Conservation (phyloP, 37 sponge, comb jelly and placozoan species). For the Agelas oroides region DNA sequence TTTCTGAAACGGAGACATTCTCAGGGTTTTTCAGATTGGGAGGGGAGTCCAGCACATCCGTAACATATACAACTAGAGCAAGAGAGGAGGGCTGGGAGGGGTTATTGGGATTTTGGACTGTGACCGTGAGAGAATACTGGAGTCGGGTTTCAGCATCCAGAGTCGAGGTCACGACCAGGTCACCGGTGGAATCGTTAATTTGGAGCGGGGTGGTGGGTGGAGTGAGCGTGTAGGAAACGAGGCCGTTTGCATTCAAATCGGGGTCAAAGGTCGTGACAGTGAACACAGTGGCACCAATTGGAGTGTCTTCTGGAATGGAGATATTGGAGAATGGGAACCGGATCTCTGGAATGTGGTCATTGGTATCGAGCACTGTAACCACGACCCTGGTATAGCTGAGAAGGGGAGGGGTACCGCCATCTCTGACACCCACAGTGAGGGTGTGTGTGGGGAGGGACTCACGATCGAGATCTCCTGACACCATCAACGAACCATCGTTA, state of each 20-base stretch:
- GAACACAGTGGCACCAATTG: constrained; percentile 32
- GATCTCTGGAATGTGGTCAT: constrained; percentile 75
- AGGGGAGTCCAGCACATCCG: constrained; percentile 50
- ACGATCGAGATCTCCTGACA: constrained; percentile 32
- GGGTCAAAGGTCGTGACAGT: constrained; percentile 66
- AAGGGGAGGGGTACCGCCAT: constrained; percentile 37
- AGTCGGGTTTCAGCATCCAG: constrained; percentile 61
- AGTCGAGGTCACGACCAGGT: constrained; percentile 8
- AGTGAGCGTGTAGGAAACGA: constrained; percentile 27
- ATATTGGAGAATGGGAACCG: neutral
- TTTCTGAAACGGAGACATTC: constrained; percentile 46
- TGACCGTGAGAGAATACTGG: constrained; percentile 32
- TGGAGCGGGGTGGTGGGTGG: constrained; percentile 34
- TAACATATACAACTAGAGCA: constrained; percentile 11
- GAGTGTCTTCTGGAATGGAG: constrained; percentile 53
- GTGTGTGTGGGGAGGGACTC: constrained; percentile 40
- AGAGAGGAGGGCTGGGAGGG: neutral
- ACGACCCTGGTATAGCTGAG: constrained; percentile 43
- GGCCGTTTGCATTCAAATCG: constrained; percentile 56
- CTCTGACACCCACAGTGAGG: constrained; percentile 54
- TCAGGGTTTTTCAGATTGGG: constrained; percentile 31
- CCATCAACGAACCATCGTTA: neutral
- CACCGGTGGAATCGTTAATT: constrained; percentile 56
- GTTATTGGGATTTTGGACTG: constrained; percentile 27
- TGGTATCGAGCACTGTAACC: constrained; percentile 66